phyloP scores from a whole-genome alignment of 2,797 vertebrate genomes.

The Aphelocoma californica region DNA sequence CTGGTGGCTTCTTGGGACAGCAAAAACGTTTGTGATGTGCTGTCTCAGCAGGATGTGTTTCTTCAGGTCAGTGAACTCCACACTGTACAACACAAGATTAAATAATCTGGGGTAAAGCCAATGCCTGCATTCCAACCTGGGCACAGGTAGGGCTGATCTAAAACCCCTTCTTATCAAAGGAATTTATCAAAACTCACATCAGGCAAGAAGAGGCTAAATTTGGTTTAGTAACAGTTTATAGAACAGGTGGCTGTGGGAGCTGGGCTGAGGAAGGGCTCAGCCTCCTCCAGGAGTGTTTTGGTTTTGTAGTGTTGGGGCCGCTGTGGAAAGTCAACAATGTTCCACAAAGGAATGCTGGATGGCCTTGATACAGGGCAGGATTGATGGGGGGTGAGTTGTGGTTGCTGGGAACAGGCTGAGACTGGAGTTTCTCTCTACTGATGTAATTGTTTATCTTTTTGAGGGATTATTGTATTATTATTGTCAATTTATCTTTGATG shows the following conservation, averaged over 20 bases:
- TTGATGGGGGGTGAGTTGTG: neutral
- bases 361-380: neutral
- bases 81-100: neutral
- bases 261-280: neutral
- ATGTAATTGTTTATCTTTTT: neutral
- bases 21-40: neutral
- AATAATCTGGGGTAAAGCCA: neutral
- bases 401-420: neutral
- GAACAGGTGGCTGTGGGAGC: neutral
- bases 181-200: neutral
- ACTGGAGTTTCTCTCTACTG: neutral
- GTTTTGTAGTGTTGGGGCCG: neutral
- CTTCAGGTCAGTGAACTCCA: neutral
- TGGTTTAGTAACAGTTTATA: neutral
- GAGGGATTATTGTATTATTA: neutral
- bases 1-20: neutral
- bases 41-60: neutral
- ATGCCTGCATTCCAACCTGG: neutral
- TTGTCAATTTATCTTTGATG: neutral
- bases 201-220: neutral
- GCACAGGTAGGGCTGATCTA: neutral
- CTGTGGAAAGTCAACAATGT: neutral
- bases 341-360: neutral
- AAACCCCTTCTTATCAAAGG: neutral
- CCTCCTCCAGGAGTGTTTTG: neutral